Evolutionary conservation across 2,888 invertebrate genomes (phyloP), one percentile per base, ranked within the genome.

Genomic region (Clepsis dumicolana): DNA sequence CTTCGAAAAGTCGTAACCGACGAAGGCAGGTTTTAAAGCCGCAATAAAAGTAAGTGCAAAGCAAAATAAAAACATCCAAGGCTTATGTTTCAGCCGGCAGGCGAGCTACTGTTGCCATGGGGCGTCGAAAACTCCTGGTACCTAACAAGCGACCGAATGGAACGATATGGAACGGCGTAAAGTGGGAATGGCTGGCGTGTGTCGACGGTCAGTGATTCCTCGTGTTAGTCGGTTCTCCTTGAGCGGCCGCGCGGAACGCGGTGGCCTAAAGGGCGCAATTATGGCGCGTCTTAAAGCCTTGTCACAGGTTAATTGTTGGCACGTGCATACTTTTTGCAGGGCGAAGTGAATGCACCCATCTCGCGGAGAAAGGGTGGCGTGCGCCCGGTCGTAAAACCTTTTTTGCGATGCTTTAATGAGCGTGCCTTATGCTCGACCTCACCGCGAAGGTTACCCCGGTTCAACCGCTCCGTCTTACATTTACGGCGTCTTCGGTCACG

Each of bases 251-350:
- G 86, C 81, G 87, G 72, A 80, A 84, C 88, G 78, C 70, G 71
- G 71, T 73, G 72, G 74, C 77, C 75, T 73, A 73, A 75, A 77
- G 80, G 85, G 85, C 77, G 80, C 82, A 81, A 82, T 85, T 83
- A 83, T 76, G 75, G 71, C 73, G 75, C 78, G 78, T 78, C 81
- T 64, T 41, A 7, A 41, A 64, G 63, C 63, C 68, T 82, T 77
- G 82, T 82, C 87, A 86, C 88, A 80, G 79, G 74, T 86, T 92
- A 93, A 93, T 91, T 86, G 87, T 75, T 82, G 91, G 91, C 93
- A 88, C 91, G 93, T 86, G 93, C 84, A 86, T 79, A 81, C 84
- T 89, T 90, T 88, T 89, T 87, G 81, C 80, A 74, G 78, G 81
- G 80, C 77, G 76, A 79, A 78, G 84, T 86, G 84, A 87, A 87